A percentile compares a stretch with the other conserved stretches of the same genome.
Evolutionary conservation across 35 echinoderm and acorn worm species (phyloP).

Genomic region (Apostichopus japonicus): DNA sequence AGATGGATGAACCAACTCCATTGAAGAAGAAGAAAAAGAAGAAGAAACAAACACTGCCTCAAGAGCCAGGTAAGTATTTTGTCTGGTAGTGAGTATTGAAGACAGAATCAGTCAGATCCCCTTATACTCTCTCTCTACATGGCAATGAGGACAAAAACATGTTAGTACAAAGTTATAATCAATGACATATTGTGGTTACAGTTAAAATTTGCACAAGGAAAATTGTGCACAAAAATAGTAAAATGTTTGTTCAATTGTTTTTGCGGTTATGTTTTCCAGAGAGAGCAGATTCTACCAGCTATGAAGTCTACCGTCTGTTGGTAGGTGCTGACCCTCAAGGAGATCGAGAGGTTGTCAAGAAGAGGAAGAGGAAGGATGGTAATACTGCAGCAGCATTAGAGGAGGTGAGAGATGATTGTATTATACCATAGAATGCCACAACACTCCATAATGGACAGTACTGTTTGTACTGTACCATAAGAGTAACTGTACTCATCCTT

Average conservation of each 20-base stretch:
- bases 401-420: slow-evolving; percentile 3
- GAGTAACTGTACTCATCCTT: no score
- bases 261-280: slow-evolving; percentile 20
- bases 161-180: no score
- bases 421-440: no score
- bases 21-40: slow-evolving; percentile 74
- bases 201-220: no score
- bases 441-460: no score
- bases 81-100: no score
- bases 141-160: no score
- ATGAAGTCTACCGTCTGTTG: slow-evolving; percentile 49
- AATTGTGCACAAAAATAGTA: no score
- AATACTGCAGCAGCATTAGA: neutral
- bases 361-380: slow-evolving; percentile 69
- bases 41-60: slow-evolving; percentile 62
- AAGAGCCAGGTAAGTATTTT: slow-evolving; percentile 24
- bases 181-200: no score
- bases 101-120: neutral
- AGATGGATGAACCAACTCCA: slow-evolving; percentile 50
- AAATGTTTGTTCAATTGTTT: neutral
- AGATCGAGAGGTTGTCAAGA: slow-evolving; percentile 63
- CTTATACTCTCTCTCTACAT: neutral
- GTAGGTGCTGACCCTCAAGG: slow-evolving; percentile 51
- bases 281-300: slow-evolving; percentile 40
- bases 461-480: no score